Evolutionary conservation across 1,140 invertebrate species (phyloP), one percentile per base, ranked within the genome.

Genomic region (Aphidius gifuensis): DNA sequence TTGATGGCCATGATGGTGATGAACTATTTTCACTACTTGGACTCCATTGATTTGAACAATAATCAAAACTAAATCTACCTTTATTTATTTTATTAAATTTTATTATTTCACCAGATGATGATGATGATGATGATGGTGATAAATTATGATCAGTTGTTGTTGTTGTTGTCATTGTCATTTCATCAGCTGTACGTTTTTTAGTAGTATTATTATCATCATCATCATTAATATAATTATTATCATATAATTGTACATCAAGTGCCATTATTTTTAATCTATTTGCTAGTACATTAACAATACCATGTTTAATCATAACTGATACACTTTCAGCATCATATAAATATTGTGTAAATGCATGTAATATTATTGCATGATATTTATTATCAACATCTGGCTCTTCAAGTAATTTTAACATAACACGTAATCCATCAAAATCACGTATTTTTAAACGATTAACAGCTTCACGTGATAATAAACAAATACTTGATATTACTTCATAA

Each of bases 401-500:
- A 8, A n/a, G n/a, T 9, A 46, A 2, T 46, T n/a, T n/a, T 46
- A n/a, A 46, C 8, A 46, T 46, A 46, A 46, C 3, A 2, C 2
- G 2, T 16, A 80, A 54, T 9, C 79, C 78, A 6, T 62, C 62
- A 32, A 57, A 58, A 5, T 48, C 53, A 44, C 68, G 68, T 32
- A 81, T 64, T 47, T 62, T 69, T 21, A 65, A 66, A 43, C 79
- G 72, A 66, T 79, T 79, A 0, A 80, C 65, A 6, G 77, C 71
- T 63, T 81, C 79, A 6, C 74, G 66, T 64, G 72, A 78, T 47
- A 80, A 75, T 4, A 78, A 57, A 57, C 74, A 78, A 7, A 81
- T 50, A 60, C 61, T 71, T 6, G 43, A 23, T 16, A 80, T 45
- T 11, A 68, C 65, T 57, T 80, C 67, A 39, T 62, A 60, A 11